Base-by-base conservation (phyloP, 2,113 vertebrate species). In the Paedocypris sp. region DNA sequence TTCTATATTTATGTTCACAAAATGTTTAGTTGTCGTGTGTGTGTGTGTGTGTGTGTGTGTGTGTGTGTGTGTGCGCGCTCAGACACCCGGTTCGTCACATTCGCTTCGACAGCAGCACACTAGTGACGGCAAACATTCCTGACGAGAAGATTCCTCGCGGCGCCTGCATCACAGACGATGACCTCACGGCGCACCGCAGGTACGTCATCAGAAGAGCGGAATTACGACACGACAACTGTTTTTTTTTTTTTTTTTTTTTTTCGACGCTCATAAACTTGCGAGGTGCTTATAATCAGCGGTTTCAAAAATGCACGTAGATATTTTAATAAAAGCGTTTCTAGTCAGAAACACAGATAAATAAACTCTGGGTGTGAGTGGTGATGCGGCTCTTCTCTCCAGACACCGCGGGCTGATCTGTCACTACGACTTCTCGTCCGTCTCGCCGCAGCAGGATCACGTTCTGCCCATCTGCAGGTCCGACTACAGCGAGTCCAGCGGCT, bases 121-220 rank as follows among this genome's bases (percentile, higher is more conserved):
- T 98, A 64, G 81, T 98, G 70, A 94, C 93, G 0, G 95, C 91
- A 60, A 91, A 97, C 68, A 68, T 98, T 79, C 95, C 95, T 0
- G 84, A 91, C 6, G 93, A 97, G 68, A 90, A 88, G 68, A 83
- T 45, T 1, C 89, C 92, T 1, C 83, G 90, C 0, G 90, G 88
- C 0, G 74, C 85, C 4, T 89, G 91, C 81, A 85, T 90, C 77
- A 81, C 66, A 1, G 88, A 91, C 1, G 90, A 97, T 3, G 88
- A 85, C 83, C 88, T 92, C n/a, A 80, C 90, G 0, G 73, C 87
- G 1, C 91, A 96, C 77, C 79, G 91, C 73, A 93, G 91, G 94
- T 97, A 70, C n/a, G n/a, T n/a, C n/a, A n/a, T n/a, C n/a, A n/a
- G n/a, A n/a, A n/a, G n/a, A n/a, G n/a, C n/a, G n/a, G n/a, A n/a